Base-by-base conservation (phyloP, 2,888 invertebrate species). In the Lamproptera curius region DNA sequence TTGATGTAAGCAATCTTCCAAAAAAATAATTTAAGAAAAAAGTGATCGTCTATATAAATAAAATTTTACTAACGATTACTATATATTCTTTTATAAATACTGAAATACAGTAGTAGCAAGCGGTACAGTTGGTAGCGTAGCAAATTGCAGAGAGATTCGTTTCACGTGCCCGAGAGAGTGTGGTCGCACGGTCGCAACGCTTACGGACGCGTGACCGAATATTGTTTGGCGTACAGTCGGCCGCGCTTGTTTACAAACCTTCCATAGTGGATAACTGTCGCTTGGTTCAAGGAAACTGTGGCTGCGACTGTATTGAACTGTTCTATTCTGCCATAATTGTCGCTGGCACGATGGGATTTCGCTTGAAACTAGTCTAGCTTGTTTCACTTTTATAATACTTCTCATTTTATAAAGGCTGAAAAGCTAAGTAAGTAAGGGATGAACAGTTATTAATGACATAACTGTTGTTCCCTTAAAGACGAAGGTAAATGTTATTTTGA, bases 181-280 rank as follows among this genome's bases (percentile, higher is more conserved):
- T 14, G 11, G 38, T 15, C 20, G 38, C 45, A 20, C 17, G n/a
- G 35, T 14, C 28, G 28, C 16, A 23, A 16, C 15, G 38, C 16
- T 39, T 33, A 42, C 33, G 38, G 42, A 37, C 33, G 47, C 47
- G 47, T 47, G 42, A 48, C 48, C 23, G 34, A 37, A 42, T 47
- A 33, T 33, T 47, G 31, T 47, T 47, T 33, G 33, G 26, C n/a
- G 4, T 39, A 39, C 13, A 23, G 20, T 13, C 23, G 23, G 17
- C 13, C 10, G 23, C 23, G 14, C 28, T 9, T 28, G 20, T 20
- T 20, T 20, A 20, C 20, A 20, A 5, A 20, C 4, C 4, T 20
- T 20, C 20, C 6, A 20, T 20, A n/a, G n/a, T n/a, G n/a, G n/a
- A n/a, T n/a, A n/a, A n/a, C n/a, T n/a, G 20, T 20, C 20, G 20